These are phyloP conservation scores for Aphyosemion australe DNA, from an alignment of 2,113 vertebrate species.

Conservation along the genomic window DNA sequence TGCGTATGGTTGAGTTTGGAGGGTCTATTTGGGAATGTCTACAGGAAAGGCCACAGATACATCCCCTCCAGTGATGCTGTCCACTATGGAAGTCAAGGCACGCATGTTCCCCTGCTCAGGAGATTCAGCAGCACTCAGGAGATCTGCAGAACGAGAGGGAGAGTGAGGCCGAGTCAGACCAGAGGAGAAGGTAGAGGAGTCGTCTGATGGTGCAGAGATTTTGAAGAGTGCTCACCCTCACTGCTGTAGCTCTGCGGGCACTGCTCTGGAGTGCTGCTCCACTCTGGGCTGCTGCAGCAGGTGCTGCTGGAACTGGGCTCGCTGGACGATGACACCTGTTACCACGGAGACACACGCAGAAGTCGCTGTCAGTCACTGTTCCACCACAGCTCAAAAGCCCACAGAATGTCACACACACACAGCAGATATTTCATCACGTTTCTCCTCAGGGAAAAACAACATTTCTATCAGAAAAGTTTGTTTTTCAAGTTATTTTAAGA, in stretches of 20 bases:
- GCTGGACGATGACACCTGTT: constrained; percentile 84
- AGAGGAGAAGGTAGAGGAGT: not conserved
- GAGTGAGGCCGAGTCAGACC: not conserved
- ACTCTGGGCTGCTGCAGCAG: constrained; percentile 94
- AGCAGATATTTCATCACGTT: constrained; percentile 3
- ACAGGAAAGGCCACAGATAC: constrained; percentile 81
- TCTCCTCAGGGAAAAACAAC: constrained; percentile 7
- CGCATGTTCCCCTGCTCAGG: constrained; percentile 86
- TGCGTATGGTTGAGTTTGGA: constrained; percentile 38
- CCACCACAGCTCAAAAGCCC: too few species aligned
- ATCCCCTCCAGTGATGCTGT: constrained; percentile 87
- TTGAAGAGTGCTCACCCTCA: constrained; percentile 80
- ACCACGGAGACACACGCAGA: constrained; percentile 61
- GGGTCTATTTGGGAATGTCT: constrained; percentile 80
- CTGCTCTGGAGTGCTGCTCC: constrained; percentile 91
- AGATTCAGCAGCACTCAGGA: constrained; percentile 82
- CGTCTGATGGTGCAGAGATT: not conserved
- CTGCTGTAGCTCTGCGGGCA: constrained; percentile 81
- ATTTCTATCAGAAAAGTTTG: too few species aligned
- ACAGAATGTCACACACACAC: constrained; percentile 19
- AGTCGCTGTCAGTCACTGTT: constrained; percentile 71
- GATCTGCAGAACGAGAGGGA: constrained; percentile 77
- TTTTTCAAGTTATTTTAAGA: too few species aligned
- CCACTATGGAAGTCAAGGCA: constrained; percentile 92
- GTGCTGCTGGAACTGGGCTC: constrained; percentile 89